These are phyloP conservation scores for Lucilia sericata DNA, from an alignment of 1,140 invertebrate genomes.

Conservation along the genomic window DNA sequence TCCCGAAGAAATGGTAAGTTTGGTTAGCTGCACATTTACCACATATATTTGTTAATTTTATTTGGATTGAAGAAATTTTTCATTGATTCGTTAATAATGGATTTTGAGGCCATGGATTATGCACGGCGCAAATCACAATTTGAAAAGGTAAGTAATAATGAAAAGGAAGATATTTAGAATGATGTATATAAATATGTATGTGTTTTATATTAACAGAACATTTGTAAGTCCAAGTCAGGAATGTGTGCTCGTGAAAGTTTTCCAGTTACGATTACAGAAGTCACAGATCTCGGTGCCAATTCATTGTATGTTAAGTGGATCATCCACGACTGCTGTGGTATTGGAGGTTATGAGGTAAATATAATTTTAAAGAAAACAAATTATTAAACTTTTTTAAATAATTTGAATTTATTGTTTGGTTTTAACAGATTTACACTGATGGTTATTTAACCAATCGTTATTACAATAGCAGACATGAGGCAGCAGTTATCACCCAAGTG, in stretches of 20 bases:
- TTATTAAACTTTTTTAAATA: no score
- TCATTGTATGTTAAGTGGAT: slow-evolving; percentile 61
- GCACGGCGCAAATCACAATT: slow-evolving; percentile 54
- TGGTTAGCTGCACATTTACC: background rate
- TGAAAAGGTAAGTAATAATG: slow-evolving; percentile 52
- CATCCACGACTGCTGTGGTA: slow-evolving; percentile 55
- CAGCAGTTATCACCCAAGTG: slow-evolving; percentile 60
- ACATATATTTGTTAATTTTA: background rate
- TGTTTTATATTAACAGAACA: background rate
- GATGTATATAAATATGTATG: background rate
- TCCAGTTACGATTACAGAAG: slow-evolving; percentile 57
- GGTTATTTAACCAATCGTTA: slow-evolving; percentile 62
- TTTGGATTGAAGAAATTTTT: slow-evolving; percentile 58
- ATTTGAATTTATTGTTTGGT: background rate
- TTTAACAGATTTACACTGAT: slow-evolving; percentile 60
- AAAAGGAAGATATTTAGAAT: no score
- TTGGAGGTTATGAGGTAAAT: slow-evolving; percentile 62
- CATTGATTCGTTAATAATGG: slow-evolving; percentile 61
- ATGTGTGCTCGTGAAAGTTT: slow-evolving; percentile 51
- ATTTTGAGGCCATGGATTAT: slow-evolving; percentile 62
- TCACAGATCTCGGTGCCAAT: slow-evolving; percentile 55
- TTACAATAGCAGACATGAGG: slow-evolving; percentile 56
- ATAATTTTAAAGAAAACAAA: background rate
- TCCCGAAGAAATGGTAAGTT: background rate
- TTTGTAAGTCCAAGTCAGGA: background rate